phyloP scores from a whole-genome alignment of 2,113 vertebrate species.

The Carassius gibelio region DNA sequence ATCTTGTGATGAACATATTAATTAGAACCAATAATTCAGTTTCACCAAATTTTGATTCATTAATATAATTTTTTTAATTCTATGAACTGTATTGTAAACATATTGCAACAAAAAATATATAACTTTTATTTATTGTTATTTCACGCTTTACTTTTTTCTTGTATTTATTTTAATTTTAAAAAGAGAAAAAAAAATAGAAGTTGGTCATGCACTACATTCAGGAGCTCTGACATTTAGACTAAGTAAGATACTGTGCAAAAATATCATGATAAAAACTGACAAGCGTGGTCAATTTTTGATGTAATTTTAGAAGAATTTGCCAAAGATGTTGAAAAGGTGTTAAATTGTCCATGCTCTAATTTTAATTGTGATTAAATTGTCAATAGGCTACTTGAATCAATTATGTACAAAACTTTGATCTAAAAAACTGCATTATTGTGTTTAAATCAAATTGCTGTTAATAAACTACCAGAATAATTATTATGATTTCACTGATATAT shows the following conservation, averaged over 20 bases:
- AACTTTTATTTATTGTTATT: too few species aligned
- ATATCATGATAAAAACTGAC: neutral
- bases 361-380: neutral
- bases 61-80: neutral
- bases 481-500: too few species aligned
- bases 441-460: neutral
- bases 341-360: neutral
- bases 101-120: neutral
- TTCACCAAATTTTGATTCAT: neutral
- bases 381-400: neutral
- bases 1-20: too few species aligned
- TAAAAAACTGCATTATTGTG: neutral
- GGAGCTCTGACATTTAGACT: neutral
- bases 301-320: constrained; percentile 1
- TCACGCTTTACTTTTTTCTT: too few species aligned
- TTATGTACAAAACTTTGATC: neutral
- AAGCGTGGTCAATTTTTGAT: neutral
- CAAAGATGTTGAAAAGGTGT: neutral
- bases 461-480: neutral
- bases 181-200: neutral
- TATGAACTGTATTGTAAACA: neutral
- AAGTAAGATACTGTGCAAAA: neutral
- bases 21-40: neutral
- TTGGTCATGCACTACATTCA: neutral
- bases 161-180: neutral